Base-by-base conservation (phyloP, 2,797 vertebrate species). In the Champsocephalus gunnari region DNA sequence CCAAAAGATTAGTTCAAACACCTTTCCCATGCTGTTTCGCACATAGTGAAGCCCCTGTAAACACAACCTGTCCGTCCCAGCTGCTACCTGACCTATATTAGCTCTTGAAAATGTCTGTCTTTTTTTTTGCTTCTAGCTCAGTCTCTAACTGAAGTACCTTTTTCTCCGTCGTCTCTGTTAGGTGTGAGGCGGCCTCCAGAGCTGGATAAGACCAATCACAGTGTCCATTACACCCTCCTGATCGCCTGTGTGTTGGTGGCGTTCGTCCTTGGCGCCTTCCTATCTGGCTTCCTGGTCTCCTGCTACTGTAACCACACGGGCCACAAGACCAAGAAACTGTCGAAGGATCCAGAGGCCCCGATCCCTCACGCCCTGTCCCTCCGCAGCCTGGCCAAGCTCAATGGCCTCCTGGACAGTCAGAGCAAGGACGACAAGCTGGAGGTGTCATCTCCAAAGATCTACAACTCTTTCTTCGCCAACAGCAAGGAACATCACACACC, bases 171-270 rank as follows among this genome's bases (percentile, higher is more conserved):
- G 63, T 62, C 59, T 79, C 59, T 87, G 34, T 87, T 79, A 96
- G 96, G 96, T 51, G 96, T 96, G 59, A 92, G 95, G 54, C 93
- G 95, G 12, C 95, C 94, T 4, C 92, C 94, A 2, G 95, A 95
- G 49, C 90, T 91, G 53, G 94, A 94, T 41, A 95, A 96, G 88
- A 87, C 94, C 91, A 77, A 93, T 74, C 94, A 95, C 89, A 96
- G 94, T 1, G 95, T 98, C 81, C 96, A 97, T 75, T 95, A 97
- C 69, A 97, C 97, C 3, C 95, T 98, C 71, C 95, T 98, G 57
- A 96, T 98, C 55, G 97, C 96, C 28, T 96, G 96, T 38, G 95
- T 97, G 64, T 90, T 97, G 48, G 96, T 97, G 59, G 96, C 97
- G 34, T 98, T 98, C 5, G 92, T 96, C 77, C 82, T 98, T 49